Percentiles rank a stretch among this genome's conserved stretches.
Conservation (phyloP, 1,140 invertebrate species). For the Drosophila nikananu region DNA sequence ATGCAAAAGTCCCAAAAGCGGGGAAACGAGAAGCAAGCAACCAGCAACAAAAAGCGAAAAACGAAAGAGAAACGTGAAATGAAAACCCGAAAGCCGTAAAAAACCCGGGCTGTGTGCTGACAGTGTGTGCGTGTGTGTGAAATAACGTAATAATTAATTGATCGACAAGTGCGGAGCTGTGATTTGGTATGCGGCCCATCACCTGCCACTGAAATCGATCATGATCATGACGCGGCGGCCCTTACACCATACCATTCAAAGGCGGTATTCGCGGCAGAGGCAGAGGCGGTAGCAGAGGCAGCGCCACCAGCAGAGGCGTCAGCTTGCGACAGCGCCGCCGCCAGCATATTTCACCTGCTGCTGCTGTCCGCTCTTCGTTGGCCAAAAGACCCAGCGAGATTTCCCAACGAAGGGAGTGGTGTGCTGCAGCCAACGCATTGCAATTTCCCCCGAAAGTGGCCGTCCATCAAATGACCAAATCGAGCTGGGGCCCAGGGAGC, state of each 20-base stretch:
- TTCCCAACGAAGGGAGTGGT: conserved; percentile 40
- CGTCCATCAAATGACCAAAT: conserved; percentile 18
- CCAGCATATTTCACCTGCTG: conserved; percentile 62
- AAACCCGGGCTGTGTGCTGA: conserved; percentile 51
- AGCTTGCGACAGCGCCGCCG: conserved; percentile 59
- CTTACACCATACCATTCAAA: conserved; percentile 62
- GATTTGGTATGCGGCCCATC: conserved; percentile 69
- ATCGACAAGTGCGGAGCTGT: conserved; percentile 79
- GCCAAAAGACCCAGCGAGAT: conserved; percentile 2
- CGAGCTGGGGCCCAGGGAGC: neutral
- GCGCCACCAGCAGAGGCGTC: conserved; percentile 15
- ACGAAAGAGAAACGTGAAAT: conserved; percentile 67
- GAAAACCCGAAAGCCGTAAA: conserved; percentile 64
- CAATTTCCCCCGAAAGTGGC: conserved; percentile 32
- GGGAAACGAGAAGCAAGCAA: conserved; percentile 4
- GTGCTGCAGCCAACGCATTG: conserved; percentile 30
- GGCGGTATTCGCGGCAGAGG: conserved; percentile 7
- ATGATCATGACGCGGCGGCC: conserved; percentile 60
- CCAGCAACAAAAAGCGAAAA: conserved; percentile 29
- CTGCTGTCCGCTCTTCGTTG: conserved; percentile 56
- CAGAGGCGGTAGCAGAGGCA: conserved; percentile 3
- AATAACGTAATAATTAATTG: conserved; percentile 82
- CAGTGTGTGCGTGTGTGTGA: conserved; percentile 28
- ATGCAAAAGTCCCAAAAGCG: conserved; percentile 76
- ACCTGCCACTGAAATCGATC: conserved; percentile 72